These are phyloP conservation scores for Perccottus glenii DNA, from an alignment of 2,113 vertebrate genomes.

Conservation along the genomic window DNA sequence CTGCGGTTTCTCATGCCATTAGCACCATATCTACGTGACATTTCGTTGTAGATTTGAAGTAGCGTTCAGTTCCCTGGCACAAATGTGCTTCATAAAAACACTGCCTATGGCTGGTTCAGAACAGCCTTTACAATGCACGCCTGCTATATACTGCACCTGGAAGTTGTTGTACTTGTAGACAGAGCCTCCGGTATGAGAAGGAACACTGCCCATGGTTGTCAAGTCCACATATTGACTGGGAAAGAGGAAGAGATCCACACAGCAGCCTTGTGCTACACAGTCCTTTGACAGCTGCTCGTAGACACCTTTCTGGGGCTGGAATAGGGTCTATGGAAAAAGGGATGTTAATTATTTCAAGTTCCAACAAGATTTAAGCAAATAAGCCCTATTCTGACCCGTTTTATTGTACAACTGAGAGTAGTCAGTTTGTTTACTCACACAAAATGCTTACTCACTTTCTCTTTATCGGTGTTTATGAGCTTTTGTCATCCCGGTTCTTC, in stretches of 20 bases:
- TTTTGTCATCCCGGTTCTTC: conserved; percentile 94
- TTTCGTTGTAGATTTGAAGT: background rate
- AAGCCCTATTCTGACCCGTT: background rate
- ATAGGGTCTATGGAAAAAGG: conserved; percentile 79
- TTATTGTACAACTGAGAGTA: background rate
- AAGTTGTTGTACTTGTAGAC: conserved; percentile 94
- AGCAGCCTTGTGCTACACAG: conserved; percentile 89
- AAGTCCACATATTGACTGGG: conserved; percentile 90
- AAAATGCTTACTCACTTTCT: no score
- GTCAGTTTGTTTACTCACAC: background rate
- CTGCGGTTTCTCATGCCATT: conserved; percentile 18
- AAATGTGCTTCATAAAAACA: no score
- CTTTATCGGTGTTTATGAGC: conserved; percentile 93
- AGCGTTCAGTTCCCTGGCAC: no score
- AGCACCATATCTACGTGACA: conserved; percentile 25
- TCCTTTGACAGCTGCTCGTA: conserved; percentile 90
- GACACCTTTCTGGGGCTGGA: conserved; percentile 87
- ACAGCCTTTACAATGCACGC: background rate
- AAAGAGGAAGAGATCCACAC: conserved; percentile 93
- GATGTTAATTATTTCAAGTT: background rate
- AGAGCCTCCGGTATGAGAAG: conserved; percentile 88
- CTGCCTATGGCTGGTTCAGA: no score
- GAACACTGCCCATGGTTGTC: conserved; percentile 88
- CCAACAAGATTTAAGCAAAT: no score
- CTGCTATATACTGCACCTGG: conserved; percentile 77